Percentiles rank a stretch among this genome's conserved stretches.
Conservation (phyloP, 2,797 vertebrate species). For the Gobionotothen gibberifrons region DNA sequence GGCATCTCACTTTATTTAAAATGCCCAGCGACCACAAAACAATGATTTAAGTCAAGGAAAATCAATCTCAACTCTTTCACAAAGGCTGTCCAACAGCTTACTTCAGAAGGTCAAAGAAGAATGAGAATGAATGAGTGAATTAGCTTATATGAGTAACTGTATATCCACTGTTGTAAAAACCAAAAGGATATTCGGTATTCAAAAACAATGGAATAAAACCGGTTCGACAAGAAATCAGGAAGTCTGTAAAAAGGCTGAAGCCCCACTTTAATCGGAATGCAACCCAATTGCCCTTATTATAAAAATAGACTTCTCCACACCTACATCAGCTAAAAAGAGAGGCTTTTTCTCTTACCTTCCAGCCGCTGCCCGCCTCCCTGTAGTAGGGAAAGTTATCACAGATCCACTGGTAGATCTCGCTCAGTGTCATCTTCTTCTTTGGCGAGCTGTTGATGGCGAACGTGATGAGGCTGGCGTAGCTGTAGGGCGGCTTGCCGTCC, state of each 20-base stretch:
- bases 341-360: constrained; percentile 87
- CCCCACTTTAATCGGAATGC: background rate
- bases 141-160: too few species aligned
- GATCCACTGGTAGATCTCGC: constrained; percentile 97
- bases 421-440: constrained; percentile 97
- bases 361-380: constrained; percentile 94
- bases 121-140: background rate
- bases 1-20: constrained; percentile 56
- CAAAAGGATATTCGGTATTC: background rate
- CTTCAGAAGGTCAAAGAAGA: constrained; percentile 22
- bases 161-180: background rate
- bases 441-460: constrained; percentile 95
- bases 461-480: constrained; percentile 95
- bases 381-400: constrained; percentile 97
- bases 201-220: constrained; percentile 16
- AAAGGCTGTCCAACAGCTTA: constrained; percentile 18
- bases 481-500: constrained; percentile 94
- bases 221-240: background rate
- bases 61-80: constrained; percentile 32
- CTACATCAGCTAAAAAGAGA: constrained; percentile 5
- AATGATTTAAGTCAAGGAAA: constrained; percentile 25
- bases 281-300: background rate
- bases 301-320: background rate
- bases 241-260: background rate
- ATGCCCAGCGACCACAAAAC: constrained; percentile 42